A percentile compares a stretch with the other conserved stretches of the same genome.
Conservation (phyloP, 2,113 vertebrate species). For the Centropus unirufus region DNA sequence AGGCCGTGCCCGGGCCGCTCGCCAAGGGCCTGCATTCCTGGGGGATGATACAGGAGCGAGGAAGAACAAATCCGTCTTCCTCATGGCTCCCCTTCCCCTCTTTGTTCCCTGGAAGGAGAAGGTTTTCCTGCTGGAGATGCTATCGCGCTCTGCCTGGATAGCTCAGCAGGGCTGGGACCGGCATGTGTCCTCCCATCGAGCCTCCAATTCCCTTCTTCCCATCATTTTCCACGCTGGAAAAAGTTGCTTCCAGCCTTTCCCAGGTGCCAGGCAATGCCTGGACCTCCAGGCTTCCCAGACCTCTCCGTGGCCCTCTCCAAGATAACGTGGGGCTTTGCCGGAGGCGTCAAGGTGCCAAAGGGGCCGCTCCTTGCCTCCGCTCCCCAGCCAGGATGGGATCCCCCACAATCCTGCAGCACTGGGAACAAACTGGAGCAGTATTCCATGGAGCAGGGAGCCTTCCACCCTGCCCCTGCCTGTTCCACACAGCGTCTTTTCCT, state of each 20-base stretch:
- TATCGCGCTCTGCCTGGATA: constrained; percentile 71
- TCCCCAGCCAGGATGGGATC: neutral
- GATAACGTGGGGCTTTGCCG: neutral
- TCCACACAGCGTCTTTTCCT: constrained; percentile 17
- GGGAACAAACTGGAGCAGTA: neutral
- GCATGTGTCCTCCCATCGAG: neutral
- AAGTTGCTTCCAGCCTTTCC: neutral
- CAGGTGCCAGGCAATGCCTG: neutral
- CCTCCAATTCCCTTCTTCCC: neutral
- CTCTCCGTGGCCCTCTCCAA: neutral
- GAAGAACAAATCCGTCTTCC: constrained; percentile 68
- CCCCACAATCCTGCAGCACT: rapidly evolving
- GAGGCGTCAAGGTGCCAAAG: neutral
- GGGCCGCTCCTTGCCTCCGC: neutral
- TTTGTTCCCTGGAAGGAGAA: constrained; percentile 73
- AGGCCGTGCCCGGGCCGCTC: neutral
- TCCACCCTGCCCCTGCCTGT: neutral
- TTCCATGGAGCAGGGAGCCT: neutral
- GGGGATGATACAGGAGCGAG: constrained; percentile 60
- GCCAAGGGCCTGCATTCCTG: constrained; percentile 72
- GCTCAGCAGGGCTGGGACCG: constrained; percentile 40
- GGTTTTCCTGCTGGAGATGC: constrained; percentile 75
- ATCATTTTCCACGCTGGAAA: neutral
- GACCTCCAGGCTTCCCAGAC: neutral
- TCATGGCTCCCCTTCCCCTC: constrained; percentile 45